These are phyloP conservation scores for Mercenaria mercenaria DNA, from an alignment of 1,140 invertebrate species.

Conservation along the genomic window DNA sequence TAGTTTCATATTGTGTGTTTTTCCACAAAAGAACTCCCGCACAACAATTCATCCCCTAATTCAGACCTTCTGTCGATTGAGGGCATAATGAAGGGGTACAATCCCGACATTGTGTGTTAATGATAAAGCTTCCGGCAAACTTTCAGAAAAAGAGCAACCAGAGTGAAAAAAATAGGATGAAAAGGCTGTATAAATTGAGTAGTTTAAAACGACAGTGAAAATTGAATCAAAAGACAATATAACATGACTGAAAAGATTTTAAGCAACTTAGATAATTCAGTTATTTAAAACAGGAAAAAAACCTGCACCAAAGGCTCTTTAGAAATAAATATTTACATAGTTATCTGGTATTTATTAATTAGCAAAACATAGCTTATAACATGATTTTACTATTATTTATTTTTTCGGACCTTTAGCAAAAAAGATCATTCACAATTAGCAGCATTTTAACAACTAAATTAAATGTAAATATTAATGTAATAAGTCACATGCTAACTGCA, in stretches of 20 bases:
- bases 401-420: no score
- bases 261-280: no score
- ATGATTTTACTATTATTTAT: no score
- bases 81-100: conserved; percentile 13
- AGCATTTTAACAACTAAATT: no score
- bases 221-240: conserved; percentile 3
- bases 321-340: no score
- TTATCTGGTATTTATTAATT: no score
- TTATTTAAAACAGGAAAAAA: no score
- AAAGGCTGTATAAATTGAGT: not conserved
- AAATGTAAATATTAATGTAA: no score
- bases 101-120: conserved; percentile 37
- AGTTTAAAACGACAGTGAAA: conserved; percentile 17
- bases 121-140: conserved; percentile 6
- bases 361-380: no score
- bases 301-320: no score
- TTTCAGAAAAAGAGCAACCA: conserved; percentile 34
- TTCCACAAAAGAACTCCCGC: not conserved
- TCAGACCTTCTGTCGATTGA: conserved; percentile 41
- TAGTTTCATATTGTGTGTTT: conserved; percentile 35
- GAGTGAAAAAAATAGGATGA: not conserved
- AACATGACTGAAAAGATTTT: not conserved
- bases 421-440: no score
- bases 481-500: no score
- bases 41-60: conserved; percentile 32